A percentile compares a stretch with the other conserved stretches of the same genome.
Conservation (phyloP, 2,797 vertebrate genomes). For the Selene dorsalis region DNA sequence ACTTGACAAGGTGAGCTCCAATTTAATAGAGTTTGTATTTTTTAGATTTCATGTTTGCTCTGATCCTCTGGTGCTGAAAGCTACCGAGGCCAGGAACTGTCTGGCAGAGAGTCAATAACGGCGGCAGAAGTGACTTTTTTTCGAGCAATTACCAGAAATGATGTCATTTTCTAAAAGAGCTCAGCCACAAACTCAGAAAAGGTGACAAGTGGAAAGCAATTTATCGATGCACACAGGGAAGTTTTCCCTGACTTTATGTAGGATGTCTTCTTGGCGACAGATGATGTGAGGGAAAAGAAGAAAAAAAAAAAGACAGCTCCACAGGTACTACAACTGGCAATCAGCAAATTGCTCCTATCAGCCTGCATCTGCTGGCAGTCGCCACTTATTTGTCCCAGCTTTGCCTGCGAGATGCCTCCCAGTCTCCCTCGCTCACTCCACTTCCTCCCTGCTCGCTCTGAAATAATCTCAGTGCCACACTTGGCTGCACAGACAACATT, state of each 20-base stretch:
- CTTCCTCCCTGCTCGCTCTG: conserved; percentile 30
- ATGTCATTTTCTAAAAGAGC: conserved; percentile 41
- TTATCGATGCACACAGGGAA: conserved; percentile 24
- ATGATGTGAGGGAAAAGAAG: background rate
- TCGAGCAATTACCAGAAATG: conserved; percentile 29
- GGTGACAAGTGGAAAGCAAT: conserved; percentile 20
- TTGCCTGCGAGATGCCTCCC: conserved; percentile 12
- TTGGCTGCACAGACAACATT: conserved; percentile 54
- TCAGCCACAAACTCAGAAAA: conserved; percentile 16
- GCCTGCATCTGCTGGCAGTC: conserved; percentile 29
- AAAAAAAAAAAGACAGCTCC: conserved; percentile 2
- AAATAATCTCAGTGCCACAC: conserved; percentile 53
- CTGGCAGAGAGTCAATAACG: conserved; percentile 33
- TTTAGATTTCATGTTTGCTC: conserved; percentile 8
- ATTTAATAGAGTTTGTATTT: conserved; percentile 9
- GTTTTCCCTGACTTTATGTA: conserved; percentile 26
- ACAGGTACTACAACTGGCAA: conserved; percentile 15
- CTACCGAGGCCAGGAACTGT: conserved; percentile 32
- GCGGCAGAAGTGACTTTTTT: conserved; percentile 6
- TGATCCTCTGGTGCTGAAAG: conserved; percentile 37
- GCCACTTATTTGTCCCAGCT: conserved; percentile 36
- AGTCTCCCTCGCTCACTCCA: conserved; percentile 21
- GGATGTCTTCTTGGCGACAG: conserved; percentile 25
- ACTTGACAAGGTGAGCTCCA: conserved; percentile 18
- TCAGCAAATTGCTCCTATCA: conserved; percentile 41